Evolutionary conservation across 2,888 invertebrate species (phyloP), one percentile per base, ranked within the genome.

Genomic region (Metalampra italica): DNA sequence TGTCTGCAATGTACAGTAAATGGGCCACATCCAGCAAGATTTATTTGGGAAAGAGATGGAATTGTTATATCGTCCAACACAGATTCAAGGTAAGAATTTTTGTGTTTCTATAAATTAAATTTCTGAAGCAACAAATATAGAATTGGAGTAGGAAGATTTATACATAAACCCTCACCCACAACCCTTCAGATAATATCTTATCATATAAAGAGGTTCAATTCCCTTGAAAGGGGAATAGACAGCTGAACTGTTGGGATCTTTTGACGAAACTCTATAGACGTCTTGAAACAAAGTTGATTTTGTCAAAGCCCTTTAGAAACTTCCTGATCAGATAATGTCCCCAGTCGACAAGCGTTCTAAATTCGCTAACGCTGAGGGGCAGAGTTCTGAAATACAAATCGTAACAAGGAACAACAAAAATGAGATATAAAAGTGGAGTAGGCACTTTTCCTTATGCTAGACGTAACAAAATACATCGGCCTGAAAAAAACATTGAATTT

Each of bases 31-130:
- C 86, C 88, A 12, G 77, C 79, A 7, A 76, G 85, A 63, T 82
- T 88, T 59, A 71, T 82, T 54, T 89, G 89, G 89, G 87, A 89
- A 57, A 72, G 89, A 65, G 89, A 89, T 50, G 85, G 87, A 2
- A 74, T 86, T 45, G 71, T 82, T 52, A 72, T 89, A 55, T 86
- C 88, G 8, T 79, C 89, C 45, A 89, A 87, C 60, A 88, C 86
- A 22, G 88, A 89, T 71, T 81, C 88, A 15, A 88, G 89, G 89
- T 86, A 66, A 63, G 50, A 43, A 34, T 37, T 7, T 37, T 37
- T 37, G 3, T 12, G 2, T 8, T 32, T 32, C 32, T 9, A 30
- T 32, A 3, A 9, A 32, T 32, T 32, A 22, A 22, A 22, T 22
- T 22, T 22, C 22, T 22, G 5, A 22, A 22, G 2, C 22, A 22